Percentiles rank a stretch among this genome's conserved stretches.
Conservation (phyloP, 2,797 vertebrate genomes). For the Simalia tracyae region DNA sequence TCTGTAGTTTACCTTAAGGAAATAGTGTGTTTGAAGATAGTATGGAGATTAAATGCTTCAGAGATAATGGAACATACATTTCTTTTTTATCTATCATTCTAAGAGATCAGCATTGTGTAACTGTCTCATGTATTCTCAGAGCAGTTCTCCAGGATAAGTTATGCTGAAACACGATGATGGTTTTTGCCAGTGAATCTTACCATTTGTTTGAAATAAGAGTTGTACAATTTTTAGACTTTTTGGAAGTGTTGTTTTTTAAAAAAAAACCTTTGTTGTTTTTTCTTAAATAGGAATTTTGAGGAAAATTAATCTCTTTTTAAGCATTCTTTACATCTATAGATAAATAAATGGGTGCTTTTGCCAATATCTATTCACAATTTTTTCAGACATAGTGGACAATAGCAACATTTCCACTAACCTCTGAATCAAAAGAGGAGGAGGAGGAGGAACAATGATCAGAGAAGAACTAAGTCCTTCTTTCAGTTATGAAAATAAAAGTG, state of each 20-base stretch:
- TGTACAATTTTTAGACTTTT: neutral
- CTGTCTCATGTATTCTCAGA: neutral
- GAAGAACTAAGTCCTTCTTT: neutral
- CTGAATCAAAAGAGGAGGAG: no score
- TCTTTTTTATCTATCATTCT: neutral
- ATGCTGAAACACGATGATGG: neutral
- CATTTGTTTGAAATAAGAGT: neutral
- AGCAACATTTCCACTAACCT: neutral
- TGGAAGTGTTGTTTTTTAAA: neutral
- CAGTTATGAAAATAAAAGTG: neutral
- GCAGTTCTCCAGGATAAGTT: neutral
- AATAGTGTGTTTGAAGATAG: neutral
- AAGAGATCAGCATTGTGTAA: neutral
- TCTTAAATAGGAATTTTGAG: neutral
- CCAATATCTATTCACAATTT: neutral
- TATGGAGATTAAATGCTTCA: neutral
- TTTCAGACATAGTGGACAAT: neutral
- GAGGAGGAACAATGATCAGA: neutral
- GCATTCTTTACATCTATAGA: neutral
- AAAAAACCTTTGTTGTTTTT: neutral
- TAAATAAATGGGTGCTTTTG: neutral
- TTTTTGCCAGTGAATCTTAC: neutral
- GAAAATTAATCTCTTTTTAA: neutral
- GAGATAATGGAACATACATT: neutral
- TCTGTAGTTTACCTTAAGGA: neutral